Percentiles rank a stretch among this genome's conserved stretches.
phyloP scores from a whole-genome alignment of 2,797 vertebrate genomes.

The Columba guinea region DNA sequence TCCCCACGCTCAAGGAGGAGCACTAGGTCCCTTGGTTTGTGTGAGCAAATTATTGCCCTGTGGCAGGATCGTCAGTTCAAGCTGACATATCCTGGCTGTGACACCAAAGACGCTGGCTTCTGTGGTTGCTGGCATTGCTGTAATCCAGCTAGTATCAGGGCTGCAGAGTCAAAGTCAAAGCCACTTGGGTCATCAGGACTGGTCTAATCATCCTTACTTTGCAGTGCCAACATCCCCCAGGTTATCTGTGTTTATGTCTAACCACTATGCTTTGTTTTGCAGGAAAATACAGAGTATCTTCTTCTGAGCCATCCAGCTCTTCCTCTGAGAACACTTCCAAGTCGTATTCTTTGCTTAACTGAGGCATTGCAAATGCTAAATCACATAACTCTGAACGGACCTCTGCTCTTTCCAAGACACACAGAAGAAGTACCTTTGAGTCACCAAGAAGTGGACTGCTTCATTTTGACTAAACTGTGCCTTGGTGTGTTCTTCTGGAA shows the following conservation, averaged over 20 bases:
- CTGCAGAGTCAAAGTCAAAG: neutral
- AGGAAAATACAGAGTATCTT: constrained; percentile 80
- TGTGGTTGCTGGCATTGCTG: neutral
- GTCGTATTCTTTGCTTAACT: constrained; percentile 77
- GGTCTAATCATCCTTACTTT: neutral
- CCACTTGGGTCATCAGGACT: neutral
- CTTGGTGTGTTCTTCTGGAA: constrained; percentile 12
- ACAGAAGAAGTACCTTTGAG: neutral
- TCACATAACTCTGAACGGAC: neutral
- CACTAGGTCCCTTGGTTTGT: neutral
- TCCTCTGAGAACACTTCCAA: constrained; percentile 77
- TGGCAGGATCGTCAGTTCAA: neutral
- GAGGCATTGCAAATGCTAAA: constrained; percentile 27
- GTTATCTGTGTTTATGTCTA: neutral
- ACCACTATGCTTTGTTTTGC: constrained; percentile 10
- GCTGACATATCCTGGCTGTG: neutral
- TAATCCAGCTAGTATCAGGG: neutral
- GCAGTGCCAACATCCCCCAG: neutral
- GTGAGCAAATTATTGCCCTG: neutral
- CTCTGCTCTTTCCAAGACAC: neutral
- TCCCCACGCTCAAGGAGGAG: neutral
- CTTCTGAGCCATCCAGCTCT: constrained; percentile 73
- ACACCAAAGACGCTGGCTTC: neutral
- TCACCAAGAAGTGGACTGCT: neutral
- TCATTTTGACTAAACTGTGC: neutral